These are phyloP conservation scores for Nansenia antarctica DNA, from an alignment of 2,113 vertebrate genomes.

Conservation along the genomic window DNA sequence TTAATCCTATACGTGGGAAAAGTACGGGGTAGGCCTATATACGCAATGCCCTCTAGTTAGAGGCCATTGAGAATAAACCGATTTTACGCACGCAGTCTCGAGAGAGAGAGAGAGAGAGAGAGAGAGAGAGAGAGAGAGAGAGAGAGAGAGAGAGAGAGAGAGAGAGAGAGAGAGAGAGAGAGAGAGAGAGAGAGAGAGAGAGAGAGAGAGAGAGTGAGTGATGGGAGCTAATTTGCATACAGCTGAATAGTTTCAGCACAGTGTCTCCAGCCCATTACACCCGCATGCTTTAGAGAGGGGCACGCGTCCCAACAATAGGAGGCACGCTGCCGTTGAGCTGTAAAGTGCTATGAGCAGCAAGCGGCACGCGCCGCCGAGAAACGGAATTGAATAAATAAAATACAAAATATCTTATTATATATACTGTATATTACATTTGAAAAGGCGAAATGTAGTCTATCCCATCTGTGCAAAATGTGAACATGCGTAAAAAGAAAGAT, in stretches of 20 bases:
- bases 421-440: neutral
- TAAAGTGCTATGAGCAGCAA: slow-evolving; percentile 51
- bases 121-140: accelerated
- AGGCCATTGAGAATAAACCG: neutral
- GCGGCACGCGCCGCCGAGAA: slow-evolving; percentile 46
- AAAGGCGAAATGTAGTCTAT: neutral
- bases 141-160: neutral
- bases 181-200: slow-evolving; percentile 13
- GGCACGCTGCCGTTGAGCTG: slow-evolving; percentile 61
- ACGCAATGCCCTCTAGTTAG: neutral
- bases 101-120: neutral
- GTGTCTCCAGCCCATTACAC: slow-evolving; percentile 58
- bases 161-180: slow-evolving; percentile 1
- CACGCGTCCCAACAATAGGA: slow-evolving; percentile 72
- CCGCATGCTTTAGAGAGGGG: slow-evolving; percentile 58
- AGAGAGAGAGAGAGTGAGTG: slow-evolving; percentile 15
- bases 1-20: slow-evolving; percentile 6
- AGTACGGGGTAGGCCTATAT: neutral
- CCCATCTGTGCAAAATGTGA: neutral
- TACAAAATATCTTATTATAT: neutral
- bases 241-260: slow-evolving; percentile 77
- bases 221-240: slow-evolving; percentile 72
- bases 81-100: no score
- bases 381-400: neutral
- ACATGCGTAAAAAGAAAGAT: neutral